Conservation (phyloP, 2,113 vertebrate species). For the Tragelaphus strepsiceros region DNA sequence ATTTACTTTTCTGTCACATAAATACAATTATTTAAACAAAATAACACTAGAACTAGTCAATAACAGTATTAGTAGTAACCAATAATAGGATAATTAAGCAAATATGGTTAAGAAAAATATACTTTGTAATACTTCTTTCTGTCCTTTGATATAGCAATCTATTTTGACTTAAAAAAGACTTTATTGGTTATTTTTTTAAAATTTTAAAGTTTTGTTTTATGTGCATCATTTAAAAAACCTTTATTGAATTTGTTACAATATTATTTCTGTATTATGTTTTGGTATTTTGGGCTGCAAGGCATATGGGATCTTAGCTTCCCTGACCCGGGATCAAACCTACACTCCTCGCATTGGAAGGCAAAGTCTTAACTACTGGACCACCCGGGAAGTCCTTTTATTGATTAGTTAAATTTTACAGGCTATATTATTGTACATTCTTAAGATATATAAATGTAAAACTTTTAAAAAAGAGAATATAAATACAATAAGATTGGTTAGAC, state of each 20-base stretch:
- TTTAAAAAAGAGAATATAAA: not conserved
- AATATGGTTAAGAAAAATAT: not conserved
- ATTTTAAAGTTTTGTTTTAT: not conserved
- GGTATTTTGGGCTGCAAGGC: not conserved
- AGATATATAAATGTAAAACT: not conserved
- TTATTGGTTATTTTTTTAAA: not conserved
- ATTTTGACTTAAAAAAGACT: not conserved
- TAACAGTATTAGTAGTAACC: not conserved
- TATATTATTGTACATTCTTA: not conserved
- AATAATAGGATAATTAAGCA: not conserved
- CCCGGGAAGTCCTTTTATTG: not conserved
- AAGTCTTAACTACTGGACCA: not conserved
- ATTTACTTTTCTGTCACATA: not conserved
- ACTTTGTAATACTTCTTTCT: not conserved
- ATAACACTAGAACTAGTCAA: not conserved
- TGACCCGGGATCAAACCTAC: not conserved
- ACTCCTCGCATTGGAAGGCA: not conserved
- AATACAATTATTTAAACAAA: not conserved
- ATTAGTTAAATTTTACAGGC: not conserved
- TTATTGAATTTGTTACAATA: not conserved
- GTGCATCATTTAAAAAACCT: not conserved
- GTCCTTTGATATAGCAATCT: not conserved
- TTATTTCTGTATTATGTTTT: not conserved
- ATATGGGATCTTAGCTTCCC: not conserved
- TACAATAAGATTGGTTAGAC: not conserved